These are phyloP conservation scores for Scaptomyza flava DNA, from an alignment of 2,888 invertebrate species.

Conservation along the genomic window DNA sequence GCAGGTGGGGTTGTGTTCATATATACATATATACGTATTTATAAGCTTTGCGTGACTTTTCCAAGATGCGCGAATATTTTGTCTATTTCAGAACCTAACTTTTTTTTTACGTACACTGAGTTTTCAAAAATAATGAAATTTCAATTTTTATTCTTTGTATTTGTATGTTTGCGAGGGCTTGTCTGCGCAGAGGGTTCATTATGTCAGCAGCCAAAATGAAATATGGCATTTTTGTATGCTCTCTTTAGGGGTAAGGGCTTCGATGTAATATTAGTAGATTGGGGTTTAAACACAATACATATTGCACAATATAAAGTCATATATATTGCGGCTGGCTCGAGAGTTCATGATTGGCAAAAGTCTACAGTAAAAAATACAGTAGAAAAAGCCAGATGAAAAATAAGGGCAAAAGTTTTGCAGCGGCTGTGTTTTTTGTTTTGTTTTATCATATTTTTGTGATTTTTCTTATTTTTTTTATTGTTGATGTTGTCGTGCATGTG, in stretches of 20 bases:
- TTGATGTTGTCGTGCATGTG: slow-evolving; percentile 37
- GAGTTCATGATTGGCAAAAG: slow-evolving; percentile 16
- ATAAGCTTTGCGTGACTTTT: slow-evolving; percentile 16
- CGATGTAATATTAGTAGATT: slow-evolving; percentile 30
- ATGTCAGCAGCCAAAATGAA: slow-evolving; percentile 55
- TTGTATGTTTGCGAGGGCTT: slow-evolving; percentile 9
- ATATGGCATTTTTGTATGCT: slow-evolving; percentile 49
- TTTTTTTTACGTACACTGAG: too few species aligned
- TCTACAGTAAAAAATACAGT: slow-evolving; percentile 1
- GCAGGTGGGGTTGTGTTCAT: background rate
- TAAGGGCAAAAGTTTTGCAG: slow-evolving; percentile 56
- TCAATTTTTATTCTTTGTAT: slow-evolving; percentile 6
- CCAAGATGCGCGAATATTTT: slow-evolving; percentile 2
- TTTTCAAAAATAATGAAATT: slow-evolving; percentile 29
- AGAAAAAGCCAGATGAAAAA: slow-evolving; percentile 17
- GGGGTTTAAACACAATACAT: slow-evolving; percentile 17
- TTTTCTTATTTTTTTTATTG: slow-evolving; percentile 35
- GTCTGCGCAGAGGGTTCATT: slow-evolving; percentile 49
- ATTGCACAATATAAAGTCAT: slow-evolving; percentile 32
- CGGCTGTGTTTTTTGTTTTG: slow-evolving; percentile 9
- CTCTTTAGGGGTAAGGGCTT: slow-evolving; percentile 28
- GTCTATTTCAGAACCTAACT: slow-evolving; percentile 16
- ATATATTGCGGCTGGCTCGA: slow-evolving; percentile 46
- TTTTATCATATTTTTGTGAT: slow-evolving; percentile 51
- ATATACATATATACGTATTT: slow-evolving; percentile 3